Evolutionary conservation across 53 echinoderm and acorn worm species (phyloP), one percentile per base, ranked within the genome.

Genomic region (Paracentrotus lividus): DNA sequence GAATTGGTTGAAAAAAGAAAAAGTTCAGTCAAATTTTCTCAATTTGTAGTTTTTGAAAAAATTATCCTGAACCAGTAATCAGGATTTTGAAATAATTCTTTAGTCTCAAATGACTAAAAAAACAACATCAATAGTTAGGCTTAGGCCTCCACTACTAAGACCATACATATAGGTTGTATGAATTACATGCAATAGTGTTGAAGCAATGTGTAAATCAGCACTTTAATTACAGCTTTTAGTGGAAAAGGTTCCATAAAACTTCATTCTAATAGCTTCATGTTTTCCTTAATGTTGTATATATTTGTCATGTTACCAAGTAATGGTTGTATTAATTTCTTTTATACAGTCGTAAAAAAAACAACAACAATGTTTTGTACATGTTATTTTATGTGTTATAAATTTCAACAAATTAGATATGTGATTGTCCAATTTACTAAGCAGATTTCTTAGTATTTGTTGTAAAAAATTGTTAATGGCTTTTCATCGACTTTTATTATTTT

Each of bases 371-470:
- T 72, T 16, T 38, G 72, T 72, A 72, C 40, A 34, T 72, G 72
- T 72, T 40, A 36, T 72, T 40, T 72, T 72, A 72, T 4, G 72
- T 72, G 72, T 72, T 20, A 72, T 40, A 3, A 72, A 72, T 72
- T 15, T 72, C 40, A 72, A 4, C 36, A 64, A 31, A 29, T 64
- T 64, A 64, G 64, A 64, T 64, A 29, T 64, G 31, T 64, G 64
- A 29, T 64, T 64, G 64, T 64, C 64, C 31, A 64, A 29, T 64
- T 29, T 64, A 64, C 64, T 27, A 64, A 29, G 27, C 29, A 29
- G 4, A 6, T 4, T 27, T 27, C 61, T 61, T 61, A 64, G 27
- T 64, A 64, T 64, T 64, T 64, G 31, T 64, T 64, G 27, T 64
- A 64, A 31, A 29, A n/a, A 27, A 13, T 64, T 64, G 64, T 29